These are phyloP conservation scores for Macrosiphum euphorbiae DNA, from an alignment of 2,888 invertebrate species.

Conservation along the genomic window DNA sequence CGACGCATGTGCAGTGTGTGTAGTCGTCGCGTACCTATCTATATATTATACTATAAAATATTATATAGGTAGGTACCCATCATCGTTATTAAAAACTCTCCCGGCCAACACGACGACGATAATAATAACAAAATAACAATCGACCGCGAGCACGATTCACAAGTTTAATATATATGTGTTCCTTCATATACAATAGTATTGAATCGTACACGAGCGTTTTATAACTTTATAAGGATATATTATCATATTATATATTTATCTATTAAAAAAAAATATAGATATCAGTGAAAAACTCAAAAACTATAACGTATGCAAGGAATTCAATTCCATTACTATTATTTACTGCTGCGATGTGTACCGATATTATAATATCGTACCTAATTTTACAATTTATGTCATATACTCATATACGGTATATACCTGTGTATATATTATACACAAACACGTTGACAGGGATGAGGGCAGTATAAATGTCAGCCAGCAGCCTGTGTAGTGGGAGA, in stretches of 20 bases:
- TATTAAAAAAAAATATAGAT: background rate
- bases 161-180: background rate
- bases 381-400: background rate
- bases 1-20: conserved; percentile 22
- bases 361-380: background rate
- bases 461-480: too few species aligned
- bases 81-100: conserved; percentile 10
- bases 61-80: background rate
- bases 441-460: background rate
- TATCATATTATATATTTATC: background rate
- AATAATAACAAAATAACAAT: conserved; percentile 12
- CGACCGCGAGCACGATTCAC: conserved; percentile 5
- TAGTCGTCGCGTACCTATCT: background rate
- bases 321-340: background rate
- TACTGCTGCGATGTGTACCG: background rate
- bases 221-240: background rate
- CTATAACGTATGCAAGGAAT: background rate
- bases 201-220: background rate
- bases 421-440: background rate
- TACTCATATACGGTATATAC: background rate
- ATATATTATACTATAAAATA: background rate
- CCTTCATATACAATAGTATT: background rate
- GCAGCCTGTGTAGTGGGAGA: background rate
- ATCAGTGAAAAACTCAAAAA: background rate
- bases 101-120: background rate